phyloP scores from a whole-genome alignment of 2,113 vertebrate species.

The Anhinga anhinga region DNA sequence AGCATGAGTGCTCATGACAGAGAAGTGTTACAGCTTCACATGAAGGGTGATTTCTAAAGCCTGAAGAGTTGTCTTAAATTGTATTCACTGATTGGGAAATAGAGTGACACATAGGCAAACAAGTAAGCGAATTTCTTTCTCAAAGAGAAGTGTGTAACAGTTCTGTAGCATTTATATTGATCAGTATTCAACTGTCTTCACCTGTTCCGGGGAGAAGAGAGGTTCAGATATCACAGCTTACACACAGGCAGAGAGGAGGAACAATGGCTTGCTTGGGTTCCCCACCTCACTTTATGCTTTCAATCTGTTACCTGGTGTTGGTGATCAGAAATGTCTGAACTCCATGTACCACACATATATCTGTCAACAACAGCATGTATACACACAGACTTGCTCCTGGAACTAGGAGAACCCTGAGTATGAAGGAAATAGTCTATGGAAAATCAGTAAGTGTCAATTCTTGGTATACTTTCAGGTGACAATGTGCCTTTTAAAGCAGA shows the following conservation, averaged over 20 bases:
- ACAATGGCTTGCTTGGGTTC: neutral
- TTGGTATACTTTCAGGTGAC: neutral
- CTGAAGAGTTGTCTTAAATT: neutral
- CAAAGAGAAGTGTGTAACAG: neutral
- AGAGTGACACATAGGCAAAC: neutral
- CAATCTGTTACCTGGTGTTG: neutral
- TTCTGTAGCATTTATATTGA: neutral
- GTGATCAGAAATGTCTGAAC: neutral
- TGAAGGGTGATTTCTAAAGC: neutral
- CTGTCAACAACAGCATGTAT: neutral
- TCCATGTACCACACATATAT: neutral
- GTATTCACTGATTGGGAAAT: neutral
- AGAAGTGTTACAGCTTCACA: rapidly evolving
- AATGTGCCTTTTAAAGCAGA: neutral
- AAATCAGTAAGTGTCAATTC: neutral
- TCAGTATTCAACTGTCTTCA: neutral
- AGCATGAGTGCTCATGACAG: neutral
- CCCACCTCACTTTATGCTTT: neutral
- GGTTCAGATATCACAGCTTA: neutral
- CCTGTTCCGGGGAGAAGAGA: neutral
- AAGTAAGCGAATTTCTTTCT: neutral
- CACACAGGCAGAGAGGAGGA: neutral
- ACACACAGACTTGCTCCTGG: neutral
- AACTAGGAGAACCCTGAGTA: neutral
- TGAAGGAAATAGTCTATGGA: neutral